Base-by-base conservation (phyloP, 1,140 invertebrate genomes). In the Meteorus sp. region DNA sequence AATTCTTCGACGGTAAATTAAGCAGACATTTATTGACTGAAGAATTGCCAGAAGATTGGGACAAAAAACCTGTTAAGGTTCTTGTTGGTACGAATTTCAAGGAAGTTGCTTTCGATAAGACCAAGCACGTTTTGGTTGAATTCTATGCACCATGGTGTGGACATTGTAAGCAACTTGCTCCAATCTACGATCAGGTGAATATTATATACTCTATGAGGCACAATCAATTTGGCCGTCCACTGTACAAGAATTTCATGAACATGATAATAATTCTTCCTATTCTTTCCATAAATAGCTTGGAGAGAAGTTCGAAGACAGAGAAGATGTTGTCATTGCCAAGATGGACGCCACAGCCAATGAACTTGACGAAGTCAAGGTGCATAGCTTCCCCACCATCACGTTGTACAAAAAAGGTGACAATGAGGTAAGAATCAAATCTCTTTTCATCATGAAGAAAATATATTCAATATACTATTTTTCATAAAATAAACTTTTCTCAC, bases 131-230 rank as follows among this genome's bases (percentile, higher is more conserved):
- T 35, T 85, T 99, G 59, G 96, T 99, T 64, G 96, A 99, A 84
- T 99, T 99, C 83, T 99, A 98, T 81, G 95, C 95, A 31, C 95
- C 96, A 58, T 99, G 97, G 97, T 94, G 92, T 75, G 90, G 93
- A 59, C 96, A 99, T 76, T 99, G 97, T 85, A 97, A 98, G 78
- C 92, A 98, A 76, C 82, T 99, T 64, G 92, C 85, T 62, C 97
- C 97, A 22, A 98, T 98, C 78, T 99, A 95, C 80, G 95, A 99
- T 63, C 72, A 79, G 65, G 82, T 84, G 67, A 55, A 63, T 31
- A 52, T 29, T 37, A 59, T 25, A 50, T 39, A 43, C 19, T 17
- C 13, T 2, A 55, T 54, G 0, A 25, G 52, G n/a, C n/a, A n/a
- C n/a, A n/a, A n/a, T n/a, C n/a, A n/a, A n/a, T n/a, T n/a, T n/a